These are phyloP conservation scores for Barbus barbus DNA, from an alignment of 2,113 vertebrate genomes.

Conservation along the genomic window DNA sequence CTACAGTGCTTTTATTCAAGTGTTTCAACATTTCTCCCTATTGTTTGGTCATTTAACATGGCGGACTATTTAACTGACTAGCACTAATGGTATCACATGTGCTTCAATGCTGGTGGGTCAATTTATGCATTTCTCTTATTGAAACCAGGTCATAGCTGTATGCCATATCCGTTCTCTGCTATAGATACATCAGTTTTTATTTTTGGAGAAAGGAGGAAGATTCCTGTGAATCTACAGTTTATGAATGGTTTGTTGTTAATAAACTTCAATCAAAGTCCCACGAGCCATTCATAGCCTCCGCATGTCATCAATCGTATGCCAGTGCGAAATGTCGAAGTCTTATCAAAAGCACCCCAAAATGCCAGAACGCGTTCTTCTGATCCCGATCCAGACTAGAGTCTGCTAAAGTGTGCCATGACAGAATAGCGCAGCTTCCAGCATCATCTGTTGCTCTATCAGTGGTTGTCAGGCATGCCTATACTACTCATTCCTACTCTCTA, in stretches of 20 bases:
- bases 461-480: conserved; percentile 8
- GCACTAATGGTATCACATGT: background rate
- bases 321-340: background rate
- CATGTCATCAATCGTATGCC: background rate
- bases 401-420: conserved; percentile 8
- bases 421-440: background rate
- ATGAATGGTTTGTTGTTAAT: conserved; percentile 4
- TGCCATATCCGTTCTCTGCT: background rate
- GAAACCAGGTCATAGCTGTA: background rate
- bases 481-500: conserved; percentile 2
- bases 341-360: background rate
- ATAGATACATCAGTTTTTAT: background rate
- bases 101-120: background rate
- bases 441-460: conserved; percentile 18
- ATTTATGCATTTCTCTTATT: background rate
- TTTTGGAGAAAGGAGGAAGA: background rate
- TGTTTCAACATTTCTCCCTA: background rate
- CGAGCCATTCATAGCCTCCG: background rate
- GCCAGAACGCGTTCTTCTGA: background rate
- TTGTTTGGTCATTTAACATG: background rate
- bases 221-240: background rate
- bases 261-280: background rate
- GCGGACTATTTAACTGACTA: background rate
- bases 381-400: background rate
- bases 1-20: background rate